These are phyloP conservation scores for Hylomyscus alleni DNA, from an alignment of 2,797 vertebrate species.

Conservation along the genomic window DNA sequence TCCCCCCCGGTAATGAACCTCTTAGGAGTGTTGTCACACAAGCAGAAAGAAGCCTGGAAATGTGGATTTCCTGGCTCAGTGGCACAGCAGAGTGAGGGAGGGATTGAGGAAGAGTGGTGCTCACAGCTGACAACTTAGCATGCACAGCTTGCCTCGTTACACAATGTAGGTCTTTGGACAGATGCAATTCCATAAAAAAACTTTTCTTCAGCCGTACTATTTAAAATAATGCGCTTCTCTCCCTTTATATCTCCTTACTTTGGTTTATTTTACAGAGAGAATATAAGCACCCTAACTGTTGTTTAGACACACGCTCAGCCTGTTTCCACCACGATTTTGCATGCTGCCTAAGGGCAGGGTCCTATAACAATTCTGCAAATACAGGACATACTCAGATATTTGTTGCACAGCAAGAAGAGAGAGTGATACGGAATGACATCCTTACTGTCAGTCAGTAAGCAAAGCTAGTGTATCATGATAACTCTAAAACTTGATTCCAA, in stretches of 20 bases:
- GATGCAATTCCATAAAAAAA: conserved; percentile 36
- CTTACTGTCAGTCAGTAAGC: neutral
- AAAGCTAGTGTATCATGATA: neutral
- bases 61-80: neutral
- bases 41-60: neutral
- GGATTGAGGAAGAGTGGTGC: neutral
- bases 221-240: neutral
- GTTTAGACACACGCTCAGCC: neutral
- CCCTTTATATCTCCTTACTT: neutral
- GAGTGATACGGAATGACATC: neutral
- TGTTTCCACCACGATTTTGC: neutral
- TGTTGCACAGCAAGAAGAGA: neutral
- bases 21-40: neutral
- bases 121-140: neutral
- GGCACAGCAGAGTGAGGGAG: neutral
- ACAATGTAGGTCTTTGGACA: conserved; percentile 24
- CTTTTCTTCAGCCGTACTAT: neutral
- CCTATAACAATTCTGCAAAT: neutral
- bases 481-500: neutral
- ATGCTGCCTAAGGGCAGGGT: neutral
- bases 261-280: neutral
- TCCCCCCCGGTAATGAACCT: neutral
- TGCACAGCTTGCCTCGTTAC: neutral
- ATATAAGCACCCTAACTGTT: neutral
- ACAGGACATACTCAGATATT: neutral